Evolutionary conservation across 1,140 invertebrate species (phyloP), one percentile per base, ranked within the genome.

Genomic region (Drosophila takahashii): DNA sequence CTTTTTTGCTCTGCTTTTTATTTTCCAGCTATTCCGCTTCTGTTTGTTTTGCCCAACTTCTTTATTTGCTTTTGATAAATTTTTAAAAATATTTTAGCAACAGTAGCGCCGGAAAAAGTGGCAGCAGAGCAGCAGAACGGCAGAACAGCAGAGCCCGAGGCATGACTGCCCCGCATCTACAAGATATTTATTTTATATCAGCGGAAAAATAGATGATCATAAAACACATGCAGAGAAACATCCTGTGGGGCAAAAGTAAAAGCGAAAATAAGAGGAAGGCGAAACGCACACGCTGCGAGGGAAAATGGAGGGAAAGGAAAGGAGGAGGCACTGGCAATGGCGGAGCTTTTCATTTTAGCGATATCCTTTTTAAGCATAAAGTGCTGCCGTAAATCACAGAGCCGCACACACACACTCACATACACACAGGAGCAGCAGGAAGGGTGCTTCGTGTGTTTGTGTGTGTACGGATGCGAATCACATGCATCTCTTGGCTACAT

Each of bases 311-410:
- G 36, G 11, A 16, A 32, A 29, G 13, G 18, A 9, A 34, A 39
- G 50, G 18, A 44, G 41, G 66, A 47, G 54, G 50, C 27, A 7
- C 26, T 29, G 67, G 56, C 69, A 47, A 42, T 64, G 69, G 58
- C 76, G 70, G 64, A 90, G 84, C 84, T 89, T 89, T 89, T 89
- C 85, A 89, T 89, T 89, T 89, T 89, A 90, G 84, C 85, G 85
- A 89, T 89, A 89, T 89, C 84, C 85, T 89, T 89, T 89, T 90
- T 89, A 89, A 89, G 84, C 84, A 89, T 90, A 90, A 89, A 89
- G 84, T 89, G 84, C 84, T 89, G 84, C 85, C 84, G 84, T 89
- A 89, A 89, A 89, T 89, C 84, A 89, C 84, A 89, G 84, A 84
- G 65, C 51, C 84, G 79, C 76, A 58, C 58, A 70, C 57, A 60